Conservation (phyloP, 2,113 vertebrate genomes). For the Excalfactoria chinensis region DNA sequence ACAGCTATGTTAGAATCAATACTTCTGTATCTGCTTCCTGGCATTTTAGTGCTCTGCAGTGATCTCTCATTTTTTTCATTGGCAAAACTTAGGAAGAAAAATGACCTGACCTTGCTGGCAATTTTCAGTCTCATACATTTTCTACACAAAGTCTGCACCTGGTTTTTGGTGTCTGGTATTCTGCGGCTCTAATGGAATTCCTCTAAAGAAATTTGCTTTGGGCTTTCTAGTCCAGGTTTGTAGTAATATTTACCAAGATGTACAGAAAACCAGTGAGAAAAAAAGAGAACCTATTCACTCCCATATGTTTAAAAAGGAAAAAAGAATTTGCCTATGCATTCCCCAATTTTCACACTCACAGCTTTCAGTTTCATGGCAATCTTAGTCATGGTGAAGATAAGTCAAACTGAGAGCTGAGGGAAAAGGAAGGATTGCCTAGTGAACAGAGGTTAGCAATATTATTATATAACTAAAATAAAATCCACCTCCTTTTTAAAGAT, state of each 20-base stretch:
- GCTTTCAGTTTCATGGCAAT: constrained; percentile 54
- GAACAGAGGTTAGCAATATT: constrained; percentile 11
- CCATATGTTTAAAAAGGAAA: constrained; percentile 1
- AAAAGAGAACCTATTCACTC: not conserved
- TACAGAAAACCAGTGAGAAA: not conserved
- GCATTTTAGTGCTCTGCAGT: not conserved
- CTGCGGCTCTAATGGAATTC: not conserved
- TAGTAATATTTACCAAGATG: constrained; percentile 28
- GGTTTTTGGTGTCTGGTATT: not conserved
- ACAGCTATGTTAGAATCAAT: not conserved
- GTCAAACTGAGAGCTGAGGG: not conserved
- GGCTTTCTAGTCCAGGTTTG: not conserved
- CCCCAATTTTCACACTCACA: constrained; percentile 42
- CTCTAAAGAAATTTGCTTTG: not conserved
- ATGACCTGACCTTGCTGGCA: not conserved
- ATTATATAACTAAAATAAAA: constrained; percentile 40
- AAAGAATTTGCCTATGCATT: constrained; percentile 36
- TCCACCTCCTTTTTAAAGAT: constrained; percentile 36
- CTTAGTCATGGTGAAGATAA: constrained; percentile 37
- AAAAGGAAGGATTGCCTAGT: constrained; percentile 38
- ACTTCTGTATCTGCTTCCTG: not conserved
- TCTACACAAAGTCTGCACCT: not conserved
- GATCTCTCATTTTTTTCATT: not conserved
- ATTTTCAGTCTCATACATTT: not conserved
- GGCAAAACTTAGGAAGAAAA: not conserved